Conservation (phyloP, 2,888 invertebrate species). For the Drosophila demipolita region DNA sequence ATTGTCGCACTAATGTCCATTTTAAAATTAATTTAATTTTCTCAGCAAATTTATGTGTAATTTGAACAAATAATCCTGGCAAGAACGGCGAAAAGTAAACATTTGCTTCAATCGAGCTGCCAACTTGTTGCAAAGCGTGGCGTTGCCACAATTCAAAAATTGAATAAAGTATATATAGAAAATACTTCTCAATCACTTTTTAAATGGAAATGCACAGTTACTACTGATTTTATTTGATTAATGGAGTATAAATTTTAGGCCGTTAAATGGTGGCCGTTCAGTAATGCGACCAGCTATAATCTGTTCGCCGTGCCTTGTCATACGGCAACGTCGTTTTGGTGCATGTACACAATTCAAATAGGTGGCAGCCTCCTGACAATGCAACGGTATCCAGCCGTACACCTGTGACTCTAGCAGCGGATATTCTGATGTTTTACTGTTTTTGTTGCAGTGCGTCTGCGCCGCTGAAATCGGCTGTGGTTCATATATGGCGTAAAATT, state of each 20-base stretch:
- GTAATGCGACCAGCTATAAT: constrained; percentile 79
- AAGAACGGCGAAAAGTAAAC: constrained; percentile 38
- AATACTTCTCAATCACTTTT: neutral
- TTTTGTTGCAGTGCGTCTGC: constrained; percentile 49
- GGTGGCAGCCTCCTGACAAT: constrained; percentile 43
- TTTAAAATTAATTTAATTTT: constrained; percentile 5
- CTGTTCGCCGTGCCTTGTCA: constrained; percentile 82
- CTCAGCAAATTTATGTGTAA: neutral
- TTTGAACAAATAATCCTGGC: constrained; percentile 19
- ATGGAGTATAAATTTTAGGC: constrained; percentile 77
- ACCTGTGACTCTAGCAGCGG: constrained; percentile 80
- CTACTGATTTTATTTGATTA: constrained; percentile 42
- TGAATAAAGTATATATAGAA: neutral
- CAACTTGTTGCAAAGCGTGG: constrained; percentile 25
- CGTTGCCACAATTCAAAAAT: constrained; percentile 38
- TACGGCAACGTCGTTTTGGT: constrained; percentile 79
- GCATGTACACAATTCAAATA: constrained; percentile 76
- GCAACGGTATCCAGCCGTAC: constrained; percentile 82
- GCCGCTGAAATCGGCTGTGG: constrained; percentile 35
- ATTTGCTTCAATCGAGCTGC: constrained; percentile 28
- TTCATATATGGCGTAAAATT: constrained; percentile 79
- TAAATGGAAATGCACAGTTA: neutral
- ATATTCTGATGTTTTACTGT: constrained; percentile 38
- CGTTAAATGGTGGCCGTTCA: constrained; percentile 79
- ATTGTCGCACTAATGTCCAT: constrained; percentile 10